A percentile compares a stretch with the other conserved stretches of the same genome.
Conservation (phyloP, 2,113 vertebrate genomes). For the Piprites chloris region DNA sequence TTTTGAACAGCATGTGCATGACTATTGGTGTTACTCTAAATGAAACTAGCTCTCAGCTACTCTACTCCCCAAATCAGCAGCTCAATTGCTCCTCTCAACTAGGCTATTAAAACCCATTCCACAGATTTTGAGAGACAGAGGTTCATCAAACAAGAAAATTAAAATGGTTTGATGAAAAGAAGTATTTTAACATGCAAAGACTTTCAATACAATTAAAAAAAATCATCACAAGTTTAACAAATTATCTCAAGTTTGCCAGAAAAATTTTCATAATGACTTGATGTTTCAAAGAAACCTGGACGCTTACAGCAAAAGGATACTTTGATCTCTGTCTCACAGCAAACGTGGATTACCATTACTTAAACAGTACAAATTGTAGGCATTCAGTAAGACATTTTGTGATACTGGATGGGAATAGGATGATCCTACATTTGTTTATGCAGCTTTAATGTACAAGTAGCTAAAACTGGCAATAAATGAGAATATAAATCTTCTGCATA, state of each 20-base stretch:
- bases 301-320: background rate
- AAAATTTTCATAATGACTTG: background rate
- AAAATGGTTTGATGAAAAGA: background rate
- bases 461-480: conserved; percentile 10
- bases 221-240: background rate
- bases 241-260: background rate
- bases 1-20: background rate
- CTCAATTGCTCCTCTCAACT: background rate
- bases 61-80: background rate
- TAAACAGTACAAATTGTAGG: background rate
- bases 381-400: background rate
- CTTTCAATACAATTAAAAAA: background rate
- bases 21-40: background rate
- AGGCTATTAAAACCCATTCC: background rate
- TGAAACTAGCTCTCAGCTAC: background rate
- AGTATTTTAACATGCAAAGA: background rate
- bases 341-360: background rate
- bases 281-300: background rate
- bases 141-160: background rate
- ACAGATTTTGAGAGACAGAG: background rate
- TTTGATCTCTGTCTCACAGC: background rate
- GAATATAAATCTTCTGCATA: conserved; percentile 48
- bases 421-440: conserved; percentile 13
- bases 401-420: background rate
- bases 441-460: conserved; percentile 27